These are phyloP conservation scores for Julus scanicus DNA, from an alignment of 2,888 invertebrate species.

Conservation along the genomic window DNA sequence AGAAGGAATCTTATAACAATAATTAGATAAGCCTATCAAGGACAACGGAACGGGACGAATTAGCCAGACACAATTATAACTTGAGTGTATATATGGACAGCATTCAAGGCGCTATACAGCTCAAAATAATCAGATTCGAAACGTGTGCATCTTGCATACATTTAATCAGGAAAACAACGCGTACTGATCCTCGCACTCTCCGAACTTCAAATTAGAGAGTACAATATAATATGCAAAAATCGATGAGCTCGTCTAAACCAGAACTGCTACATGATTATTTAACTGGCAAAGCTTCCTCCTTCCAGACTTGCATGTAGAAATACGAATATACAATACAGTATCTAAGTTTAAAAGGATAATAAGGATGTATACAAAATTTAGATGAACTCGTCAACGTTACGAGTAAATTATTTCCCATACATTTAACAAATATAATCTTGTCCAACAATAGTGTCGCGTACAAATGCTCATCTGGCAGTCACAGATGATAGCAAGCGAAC, in stretches of 20 bases:
- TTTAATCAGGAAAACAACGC: neutral
- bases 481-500: too few species aligned
- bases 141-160: neutral
- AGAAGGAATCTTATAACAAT: slow-evolving; percentile 2
- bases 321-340: too few species aligned
- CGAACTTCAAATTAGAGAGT: neutral
- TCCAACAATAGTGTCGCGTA: too few species aligned
- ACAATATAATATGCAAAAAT: neutral
- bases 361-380: too few species aligned
- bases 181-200: neutral
- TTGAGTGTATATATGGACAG: neutral
- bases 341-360: too few species aligned
- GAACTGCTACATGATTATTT: too few species aligned
- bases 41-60: neutral
- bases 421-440: too few species aligned
- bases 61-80: neutral
- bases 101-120: neutral
- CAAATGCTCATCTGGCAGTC: too few species aligned
- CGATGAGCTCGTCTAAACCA: neutral
- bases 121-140: neutral
- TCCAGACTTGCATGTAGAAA: too few species aligned
- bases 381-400: too few species aligned
- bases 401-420: too few species aligned
- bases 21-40: slow-evolving; percentile 5
- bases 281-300: too few species aligned